phyloP scores from a whole-genome alignment of 2,113 vertebrate genomes.

The Xyrauchen texanus region DNA sequence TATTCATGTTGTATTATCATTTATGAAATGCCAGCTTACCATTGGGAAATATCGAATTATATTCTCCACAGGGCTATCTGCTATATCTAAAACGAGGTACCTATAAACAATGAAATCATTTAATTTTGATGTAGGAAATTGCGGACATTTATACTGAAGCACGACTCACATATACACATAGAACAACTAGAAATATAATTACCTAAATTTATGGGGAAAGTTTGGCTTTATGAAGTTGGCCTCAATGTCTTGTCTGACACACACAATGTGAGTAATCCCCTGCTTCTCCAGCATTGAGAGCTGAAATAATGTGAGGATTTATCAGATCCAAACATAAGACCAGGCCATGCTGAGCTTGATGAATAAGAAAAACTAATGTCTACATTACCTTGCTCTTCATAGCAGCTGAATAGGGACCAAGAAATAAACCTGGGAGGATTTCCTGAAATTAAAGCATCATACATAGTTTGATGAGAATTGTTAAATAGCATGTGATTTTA shows the following conservation, averaged over 20 bases:
- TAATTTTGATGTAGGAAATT: too few species aligned
- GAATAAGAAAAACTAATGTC: constrained; percentile 16
- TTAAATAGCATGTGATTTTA: neutral
- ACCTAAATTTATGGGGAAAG: constrained; percentile 97
- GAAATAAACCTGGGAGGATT: constrained; percentile 95
- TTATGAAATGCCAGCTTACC: constrained; percentile 74
- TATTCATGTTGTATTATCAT: too few species aligned
- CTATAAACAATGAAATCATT: constrained; percentile 66
- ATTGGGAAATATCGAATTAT: constrained; percentile 95
- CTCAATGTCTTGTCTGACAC: constrained; percentile 98
- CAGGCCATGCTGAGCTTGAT: neutral
- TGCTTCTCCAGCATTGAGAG: constrained; percentile 91
- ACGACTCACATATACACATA: too few species aligned
- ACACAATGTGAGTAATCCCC: constrained; percentile 95
- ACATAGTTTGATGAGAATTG: neutral
- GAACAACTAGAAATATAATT: constrained; percentile 56
- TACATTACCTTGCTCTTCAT: constrained; percentile 97
- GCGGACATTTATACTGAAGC: too few species aligned
- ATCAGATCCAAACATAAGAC: neutral
- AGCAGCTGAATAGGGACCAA: constrained; percentile 97
- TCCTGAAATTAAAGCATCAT: constrained; percentile 75
- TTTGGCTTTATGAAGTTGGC: constrained; percentile 99
- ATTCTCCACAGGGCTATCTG: constrained; percentile 98
- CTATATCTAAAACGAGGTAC: constrained; percentile 99
- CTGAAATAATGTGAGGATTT: constrained; percentile 67